These are phyloP conservation scores for Pegea sp. DNA, from an alignment of 23 tunicate species.

Conservation along the genomic window DNA sequence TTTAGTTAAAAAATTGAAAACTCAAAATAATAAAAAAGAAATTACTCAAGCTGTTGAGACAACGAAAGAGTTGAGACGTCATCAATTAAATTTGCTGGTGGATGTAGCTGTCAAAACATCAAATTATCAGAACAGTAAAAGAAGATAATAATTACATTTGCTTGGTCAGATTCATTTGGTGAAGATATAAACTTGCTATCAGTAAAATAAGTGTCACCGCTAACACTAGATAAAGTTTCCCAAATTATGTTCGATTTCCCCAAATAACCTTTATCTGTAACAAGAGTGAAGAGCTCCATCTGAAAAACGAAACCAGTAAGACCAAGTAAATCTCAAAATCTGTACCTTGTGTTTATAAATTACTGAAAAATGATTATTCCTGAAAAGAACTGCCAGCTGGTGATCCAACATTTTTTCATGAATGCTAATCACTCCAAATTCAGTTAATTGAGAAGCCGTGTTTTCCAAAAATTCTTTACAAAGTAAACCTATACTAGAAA, in stretches of 20 bases:
- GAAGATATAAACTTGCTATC: background rate
- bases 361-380: slow-evolving; percentile 76
- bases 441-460: slow-evolving; percentile 67
- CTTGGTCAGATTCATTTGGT: too few relatives aligned
- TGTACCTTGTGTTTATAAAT: slow-evolving; percentile 41
- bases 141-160: too few relatives aligned
- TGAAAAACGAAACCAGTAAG: too few relatives aligned
- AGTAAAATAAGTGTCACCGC: background rate
- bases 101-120: too few relatives aligned
- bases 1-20: too few relatives aligned
- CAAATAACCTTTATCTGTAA: background rate
- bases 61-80: too few relatives aligned
- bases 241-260: background rate
- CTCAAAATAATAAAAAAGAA: too few relatives aligned
- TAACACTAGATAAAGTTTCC: background rate
- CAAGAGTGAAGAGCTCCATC: background rate
- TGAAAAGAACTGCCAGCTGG: slow-evolving; percentile 37
- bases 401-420: slow-evolving; percentile 26
- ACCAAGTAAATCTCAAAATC: background rate
- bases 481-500: slow-evolving; percentile 22
- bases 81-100: too few relatives aligned
- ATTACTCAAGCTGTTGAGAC: too few relatives aligned
- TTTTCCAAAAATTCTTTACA: slow-evolving; percentile 39
- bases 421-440: slow-evolving; percentile 42
- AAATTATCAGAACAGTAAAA: too few relatives aligned